Conservation (phyloP, 2,113 vertebrate species). For the Haplochromis vanheusdeni region DNA sequence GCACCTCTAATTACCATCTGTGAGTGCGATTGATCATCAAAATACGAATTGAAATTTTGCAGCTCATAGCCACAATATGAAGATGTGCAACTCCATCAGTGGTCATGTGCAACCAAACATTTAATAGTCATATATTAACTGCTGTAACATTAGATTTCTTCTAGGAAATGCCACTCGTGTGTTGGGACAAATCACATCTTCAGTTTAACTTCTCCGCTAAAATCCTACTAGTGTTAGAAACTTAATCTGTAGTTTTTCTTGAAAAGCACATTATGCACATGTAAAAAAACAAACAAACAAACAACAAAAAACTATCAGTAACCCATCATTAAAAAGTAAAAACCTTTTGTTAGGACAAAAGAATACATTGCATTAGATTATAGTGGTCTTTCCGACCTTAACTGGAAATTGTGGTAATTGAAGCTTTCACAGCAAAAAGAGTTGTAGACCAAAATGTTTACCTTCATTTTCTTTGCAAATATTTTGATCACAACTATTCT, state of each 20-base stretch:
- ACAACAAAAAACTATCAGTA: not conserved
- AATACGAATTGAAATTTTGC: not conserved
- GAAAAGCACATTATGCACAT: not conserved
- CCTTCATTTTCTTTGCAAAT: slow-evolving; percentile 31
- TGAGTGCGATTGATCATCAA: not conserved
- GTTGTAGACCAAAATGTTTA: slow-evolving; percentile 16
- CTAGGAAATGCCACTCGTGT: not conserved
- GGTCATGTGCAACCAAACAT: not conserved
- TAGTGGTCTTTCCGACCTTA: not conserved
- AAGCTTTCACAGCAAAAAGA: not conserved
- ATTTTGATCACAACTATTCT: not conserved
- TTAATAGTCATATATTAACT: not conserved
- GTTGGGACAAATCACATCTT: not conserved
- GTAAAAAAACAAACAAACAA: not conserved
- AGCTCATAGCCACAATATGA: not conserved
- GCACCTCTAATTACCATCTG: not conserved
- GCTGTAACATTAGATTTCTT: not conserved
- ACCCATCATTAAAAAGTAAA: not conserved
- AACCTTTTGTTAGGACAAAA: slow-evolving; percentile 1
- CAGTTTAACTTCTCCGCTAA: not conserved
- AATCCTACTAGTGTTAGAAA: not conserved
- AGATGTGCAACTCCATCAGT: not conserved
- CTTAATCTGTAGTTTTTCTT: not conserved
- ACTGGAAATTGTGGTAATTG: not conserved
- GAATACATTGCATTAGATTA: not conserved